Evolutionary conservation across 2,888 invertebrate species (phyloP).

Genomic region (Euplexia lucipara): DNA sequence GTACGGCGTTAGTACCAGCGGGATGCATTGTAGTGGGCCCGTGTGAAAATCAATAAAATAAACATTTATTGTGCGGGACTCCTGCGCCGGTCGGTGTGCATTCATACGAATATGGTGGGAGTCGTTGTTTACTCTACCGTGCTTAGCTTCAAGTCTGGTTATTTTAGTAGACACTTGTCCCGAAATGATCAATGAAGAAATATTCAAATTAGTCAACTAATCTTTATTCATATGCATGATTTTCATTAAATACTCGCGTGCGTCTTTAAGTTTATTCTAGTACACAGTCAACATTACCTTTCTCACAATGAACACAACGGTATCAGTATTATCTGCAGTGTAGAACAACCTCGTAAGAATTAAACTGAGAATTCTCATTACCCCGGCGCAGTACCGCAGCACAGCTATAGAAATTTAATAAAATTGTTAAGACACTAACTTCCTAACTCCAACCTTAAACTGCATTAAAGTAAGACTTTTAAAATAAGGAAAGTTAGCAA

Average conservation of each 20-base stretch:
- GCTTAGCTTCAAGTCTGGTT: conserved; percentile 17
- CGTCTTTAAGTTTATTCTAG: conserved; percentile 19
- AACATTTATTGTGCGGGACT: conserved; percentile 83
- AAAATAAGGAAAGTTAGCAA: conserved; percentile 71
- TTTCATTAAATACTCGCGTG: conserved; percentile 13
- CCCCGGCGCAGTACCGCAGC: conserved; percentile 55
- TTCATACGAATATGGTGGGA: conserved; percentile 48
- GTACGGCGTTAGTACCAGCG: conserved; percentile 70
- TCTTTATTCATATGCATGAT: conserved; percentile 42
- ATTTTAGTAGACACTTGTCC: conserved; percentile 12
- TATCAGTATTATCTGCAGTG: conserved; percentile 23
- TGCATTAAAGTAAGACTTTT: conserved; percentile 71
- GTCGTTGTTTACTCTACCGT: conserved; percentile 46
- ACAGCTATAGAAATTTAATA: conserved; percentile 65
- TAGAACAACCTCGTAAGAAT: conserved; percentile 56
- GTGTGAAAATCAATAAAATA: conserved; percentile 90
- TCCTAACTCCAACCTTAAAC: conserved; percentile 71
- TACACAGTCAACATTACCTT: conserved; percentile 10
- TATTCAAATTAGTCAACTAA: conserved; percentile 44
- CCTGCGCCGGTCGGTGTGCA: conserved; percentile 57
- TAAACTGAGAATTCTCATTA: conserved; percentile 56
- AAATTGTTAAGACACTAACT: conserved; percentile 74
- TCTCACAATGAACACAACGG: conserved; percentile 21
- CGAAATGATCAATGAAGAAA: conserved; percentile 35
- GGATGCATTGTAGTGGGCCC: conserved; percentile 81